Evolutionary conservation across 2,113 vertebrate species (phyloP).

Genomic region (Synchiropus splendidus): DNA sequence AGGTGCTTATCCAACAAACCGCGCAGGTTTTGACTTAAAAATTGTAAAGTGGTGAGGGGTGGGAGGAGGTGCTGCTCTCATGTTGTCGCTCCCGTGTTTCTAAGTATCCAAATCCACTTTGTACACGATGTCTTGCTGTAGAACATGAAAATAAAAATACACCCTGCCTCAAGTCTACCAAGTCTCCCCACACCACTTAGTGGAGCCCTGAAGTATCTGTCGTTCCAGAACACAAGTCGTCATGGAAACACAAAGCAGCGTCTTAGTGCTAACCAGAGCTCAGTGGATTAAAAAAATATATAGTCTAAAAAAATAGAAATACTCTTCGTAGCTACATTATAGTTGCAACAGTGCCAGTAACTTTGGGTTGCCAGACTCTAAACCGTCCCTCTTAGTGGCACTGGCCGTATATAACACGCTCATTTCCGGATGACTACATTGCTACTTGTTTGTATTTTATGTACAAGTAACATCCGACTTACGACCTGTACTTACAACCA

Average conservation of each 20-base stretch:
- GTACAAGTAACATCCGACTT: no score
- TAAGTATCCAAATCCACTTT: constrained; percentile 35
- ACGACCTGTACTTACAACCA: no score
- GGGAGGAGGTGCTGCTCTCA: constrained; percentile 34
- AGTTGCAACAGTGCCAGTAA: no score
- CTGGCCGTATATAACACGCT: no score
- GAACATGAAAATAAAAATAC: constrained; percentile 60
- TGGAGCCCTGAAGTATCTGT: not conserved
- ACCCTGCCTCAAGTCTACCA: constrained; percentile 37
- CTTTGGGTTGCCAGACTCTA: no score
- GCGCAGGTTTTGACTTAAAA: constrained; percentile 3
- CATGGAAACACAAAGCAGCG: no score
- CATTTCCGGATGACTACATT: no score
- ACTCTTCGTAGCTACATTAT: not conserved
- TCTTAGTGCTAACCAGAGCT: no score
- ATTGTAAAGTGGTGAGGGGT: constrained; percentile 4
- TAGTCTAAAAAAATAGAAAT: not conserved
- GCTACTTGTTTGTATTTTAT: no score
- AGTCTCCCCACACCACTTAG: constrained; percentile 34
- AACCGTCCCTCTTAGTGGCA: no score
- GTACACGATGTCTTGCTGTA: constrained; percentile 48
- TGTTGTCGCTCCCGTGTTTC: constrained; percentile 32
- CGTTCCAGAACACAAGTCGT: not conserved
- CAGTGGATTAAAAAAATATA: no score
- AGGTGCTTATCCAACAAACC: constrained; percentile 22